Evolutionary conservation across 2,113 vertebrate species (phyloP), one percentile per base, ranked within the genome.

Genomic region (Monopterus albus): DNA sequence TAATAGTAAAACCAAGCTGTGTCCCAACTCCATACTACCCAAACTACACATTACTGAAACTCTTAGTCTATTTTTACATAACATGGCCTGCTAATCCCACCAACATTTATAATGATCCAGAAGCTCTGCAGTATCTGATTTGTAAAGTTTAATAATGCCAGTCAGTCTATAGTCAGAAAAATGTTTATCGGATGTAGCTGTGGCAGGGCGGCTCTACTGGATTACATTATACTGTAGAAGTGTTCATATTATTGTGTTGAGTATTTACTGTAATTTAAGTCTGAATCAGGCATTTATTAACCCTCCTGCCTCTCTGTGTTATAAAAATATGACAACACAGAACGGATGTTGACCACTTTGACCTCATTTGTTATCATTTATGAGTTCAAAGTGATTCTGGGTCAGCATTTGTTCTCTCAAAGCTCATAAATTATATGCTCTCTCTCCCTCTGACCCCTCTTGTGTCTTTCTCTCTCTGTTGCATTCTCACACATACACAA

Each of bases 351-450:
- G 62, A 85, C 68, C 29, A 21, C 53, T 25, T 15, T 52, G 53
- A 52, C 68, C 46, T 26, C 40, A 39, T 61, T 76, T 65, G 61
- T 78, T 74, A 68, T 70, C n/a, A 43, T 67, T 77, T 68, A 53
- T 56, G 45, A 67, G 55, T 71, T 68, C 46, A 64, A 67, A 75
- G 31, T 62, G 47, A 68, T 65, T 49, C 26, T 33, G 21, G 45
- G 66, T 79, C 64, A 17, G 25, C 71, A 50, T 74, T 71, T 73
- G 38, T 68, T 31, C 62, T 76, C 63, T 72, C 26, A 71, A 78
- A 68, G 55, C 49, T 55, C 58, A 82, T 36, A 66, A 77, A 67
- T 7, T 33, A 36, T 56, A 33, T 64, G 51, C 51, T 79, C 49
- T 29, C 21, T 46, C 43, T 39, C 52, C 35, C 31, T 46, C 43